These are phyloP conservation scores for Rallus crepitans DNA, from an alignment of 2,797 vertebrate genomes.

Conservation along the genomic window DNA sequence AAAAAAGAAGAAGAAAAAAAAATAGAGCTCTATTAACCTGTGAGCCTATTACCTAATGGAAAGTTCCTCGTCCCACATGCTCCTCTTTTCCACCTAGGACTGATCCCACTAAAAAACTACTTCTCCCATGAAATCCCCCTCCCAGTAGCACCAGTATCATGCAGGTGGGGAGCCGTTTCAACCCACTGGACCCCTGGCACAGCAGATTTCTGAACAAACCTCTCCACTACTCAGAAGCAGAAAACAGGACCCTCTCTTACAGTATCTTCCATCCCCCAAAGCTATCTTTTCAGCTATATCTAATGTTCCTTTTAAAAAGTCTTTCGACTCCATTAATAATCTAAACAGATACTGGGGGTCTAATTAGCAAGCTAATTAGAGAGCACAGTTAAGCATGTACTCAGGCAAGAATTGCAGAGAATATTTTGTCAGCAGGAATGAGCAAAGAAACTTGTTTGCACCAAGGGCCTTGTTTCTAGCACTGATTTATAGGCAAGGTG, in stretches of 20 bases:
- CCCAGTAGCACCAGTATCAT: not conserved
- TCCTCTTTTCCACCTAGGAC: not conserved
- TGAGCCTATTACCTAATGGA: not conserved
- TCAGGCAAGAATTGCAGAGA: not conserved
- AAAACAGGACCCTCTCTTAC: not conserved
- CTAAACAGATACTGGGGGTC: not conserved
- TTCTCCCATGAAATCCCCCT: not conserved
- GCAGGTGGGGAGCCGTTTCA: rapidly evolving
- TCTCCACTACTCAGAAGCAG: not conserved
- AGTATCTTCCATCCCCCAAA: not conserved
- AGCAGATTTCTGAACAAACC: not conserved
- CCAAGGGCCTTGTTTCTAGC: not conserved
- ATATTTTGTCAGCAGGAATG: not conserved
- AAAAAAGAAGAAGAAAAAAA: too few relatives aligned
- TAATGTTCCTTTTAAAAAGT: not conserved
- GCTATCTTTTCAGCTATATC: not conserved
- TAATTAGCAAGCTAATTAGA: conserved; percentile 39
- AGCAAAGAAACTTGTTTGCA: not conserved
- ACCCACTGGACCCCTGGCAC: not conserved
- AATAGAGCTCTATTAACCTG: not conserved
- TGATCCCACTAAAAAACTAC: not conserved
- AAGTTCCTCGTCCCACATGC: not conserved
- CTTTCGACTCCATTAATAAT: conserved; percentile 24
- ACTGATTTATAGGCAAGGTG: not conserved
- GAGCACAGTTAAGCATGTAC: not conserved